Evolutionary conservation across 2,888 invertebrate genomes (phyloP), one percentile per base, ranked within the genome.

Genomic region (Spodoptera littoralis): DNA sequence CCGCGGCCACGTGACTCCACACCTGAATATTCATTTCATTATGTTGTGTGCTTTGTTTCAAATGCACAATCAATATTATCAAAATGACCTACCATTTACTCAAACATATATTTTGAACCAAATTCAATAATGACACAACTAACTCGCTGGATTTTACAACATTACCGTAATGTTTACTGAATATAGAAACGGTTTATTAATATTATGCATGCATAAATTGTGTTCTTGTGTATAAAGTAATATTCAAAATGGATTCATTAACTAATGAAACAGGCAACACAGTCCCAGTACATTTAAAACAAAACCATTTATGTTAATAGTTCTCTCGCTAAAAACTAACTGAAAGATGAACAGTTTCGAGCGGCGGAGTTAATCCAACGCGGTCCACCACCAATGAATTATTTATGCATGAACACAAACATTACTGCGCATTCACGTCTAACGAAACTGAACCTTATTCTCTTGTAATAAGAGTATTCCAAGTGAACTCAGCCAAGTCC

Each of bases 311-410:
- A 78, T 77, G 78, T 74, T 77, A 80, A 82, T 77, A 72, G 72
- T 76, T 65, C 55, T 59, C 66, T 45, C 59, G 74, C 74, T 81
- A 80, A 84, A 83, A 77, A 80, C 78, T 81, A 81, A 78, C 77
- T 67, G 65, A 74, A 78, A 83, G 83, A 83, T 78, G 81, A 82
- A 81, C 77, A 73, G 77, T 73, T 77, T 70, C 71, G 70, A 73
- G 68, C 71, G 65, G 73, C 70, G 65, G 79, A 84, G 79, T 79
- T 79, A 79, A 80, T 80, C 79, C 81, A 63, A 57, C 67, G 79
- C 78, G 79, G 80, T 80, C 71, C 59, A 73, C 72, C 68, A 46
- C 78, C 80, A 71, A 81, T 83, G 78, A 83, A 83, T 83, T 81
- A 83, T 83, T 81, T 83, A 83, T 81, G 69, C 48, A 59, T 46